Base-by-base conservation (phyloP, 2,888 invertebrate species). In the Melanotus villosus region DNA sequence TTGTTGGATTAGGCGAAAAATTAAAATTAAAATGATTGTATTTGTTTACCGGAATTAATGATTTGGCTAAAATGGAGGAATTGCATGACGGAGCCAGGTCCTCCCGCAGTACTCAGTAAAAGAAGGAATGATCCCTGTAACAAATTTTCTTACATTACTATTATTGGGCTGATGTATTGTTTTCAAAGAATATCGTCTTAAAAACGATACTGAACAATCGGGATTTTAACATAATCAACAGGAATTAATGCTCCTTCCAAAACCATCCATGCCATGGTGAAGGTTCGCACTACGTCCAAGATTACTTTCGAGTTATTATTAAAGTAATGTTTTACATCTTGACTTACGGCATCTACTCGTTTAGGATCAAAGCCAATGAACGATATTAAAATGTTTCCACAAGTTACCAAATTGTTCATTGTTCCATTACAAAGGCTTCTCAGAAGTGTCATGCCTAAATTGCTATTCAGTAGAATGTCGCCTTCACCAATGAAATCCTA, bases 31-130 rank as follows among this genome's bases (percentile, higher is more conserved):
- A n/a, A n/a, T n/a, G n/a, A n/a, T n/a, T n/a, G n/a, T n/a, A n/a
- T n/a, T n/a, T n/a, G n/a, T 18, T 62, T 72, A 77, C 83, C 82
- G 34, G 86, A 87, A 9, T 81, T 78, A 16, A 90, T 87, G 18
- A 89, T 86, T 84, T 95, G 95, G 0, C 86, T 90, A 79, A 89
- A 94, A 82, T 95, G 95, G 2, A 90, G 84, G 5, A 94, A 81
- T 80, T 93, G 93, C 76, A 89, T 88, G 0, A 89, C 88, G 0
- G 93, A 88, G 1, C 73, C 47, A 43, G 83, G 83, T 45, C 82
- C 83, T 10, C 84, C 84, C 1, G 80, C 73, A 30, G 80, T 77
- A 12, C 75, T 79, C 63, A 77, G 70, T 18, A 80, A 56, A 18
- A 72, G 73, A 0, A 80, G 80, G 21, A 84, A 60, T 30, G 86